Percentiles rank a stretch among this genome's conserved stretches.
phyloP scores from a whole-genome alignment of 2,797 vertebrate species.

The Rachycentron canadum region DNA sequence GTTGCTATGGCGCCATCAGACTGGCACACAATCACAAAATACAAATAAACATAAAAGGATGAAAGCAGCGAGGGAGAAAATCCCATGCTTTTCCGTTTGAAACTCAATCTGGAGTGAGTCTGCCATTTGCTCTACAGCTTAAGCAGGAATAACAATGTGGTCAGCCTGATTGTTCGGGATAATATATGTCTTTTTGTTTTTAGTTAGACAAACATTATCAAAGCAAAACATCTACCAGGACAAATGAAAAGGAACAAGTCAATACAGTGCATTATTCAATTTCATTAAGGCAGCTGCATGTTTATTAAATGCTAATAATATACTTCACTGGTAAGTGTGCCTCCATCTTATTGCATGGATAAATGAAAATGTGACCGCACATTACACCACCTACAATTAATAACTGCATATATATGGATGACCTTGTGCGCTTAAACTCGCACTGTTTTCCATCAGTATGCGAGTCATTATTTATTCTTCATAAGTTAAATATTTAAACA shows the following conservation, averaged over 20 bases:
- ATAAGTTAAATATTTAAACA: constrained; percentile 31
- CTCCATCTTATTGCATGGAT: neutral
- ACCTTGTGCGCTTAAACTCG: neutral
- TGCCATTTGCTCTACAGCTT: constrained; percentile 6
- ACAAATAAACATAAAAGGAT: constrained; percentile 68
- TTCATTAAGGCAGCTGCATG: neutral
- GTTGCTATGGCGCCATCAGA: constrained; percentile 68
- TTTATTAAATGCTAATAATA: constrained; percentile 4
- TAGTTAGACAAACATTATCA: constrained; percentile 16
- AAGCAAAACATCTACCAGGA: neutral
- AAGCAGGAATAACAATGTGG: constrained; percentile 6
- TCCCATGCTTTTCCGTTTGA: neutral
- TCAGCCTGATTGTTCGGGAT: constrained; percentile 1
- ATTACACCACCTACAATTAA: neutral
- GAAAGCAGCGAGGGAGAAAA: constrained; percentile 32
- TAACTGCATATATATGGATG: constrained; percentile 23
- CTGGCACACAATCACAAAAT: constrained; percentile 57
- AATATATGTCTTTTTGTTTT: neutral
- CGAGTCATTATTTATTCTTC: neutral
- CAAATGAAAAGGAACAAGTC: constrained; percentile 17
- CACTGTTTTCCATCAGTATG: neutral
- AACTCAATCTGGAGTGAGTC: constrained; percentile 22
- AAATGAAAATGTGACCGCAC: constrained; percentile 7
- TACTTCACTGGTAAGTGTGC: neutral
- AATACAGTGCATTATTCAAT: neutral